phyloP scores from a whole-genome alignment of 2,113 vertebrate species.

The Oceanites oceanicus region DNA sequence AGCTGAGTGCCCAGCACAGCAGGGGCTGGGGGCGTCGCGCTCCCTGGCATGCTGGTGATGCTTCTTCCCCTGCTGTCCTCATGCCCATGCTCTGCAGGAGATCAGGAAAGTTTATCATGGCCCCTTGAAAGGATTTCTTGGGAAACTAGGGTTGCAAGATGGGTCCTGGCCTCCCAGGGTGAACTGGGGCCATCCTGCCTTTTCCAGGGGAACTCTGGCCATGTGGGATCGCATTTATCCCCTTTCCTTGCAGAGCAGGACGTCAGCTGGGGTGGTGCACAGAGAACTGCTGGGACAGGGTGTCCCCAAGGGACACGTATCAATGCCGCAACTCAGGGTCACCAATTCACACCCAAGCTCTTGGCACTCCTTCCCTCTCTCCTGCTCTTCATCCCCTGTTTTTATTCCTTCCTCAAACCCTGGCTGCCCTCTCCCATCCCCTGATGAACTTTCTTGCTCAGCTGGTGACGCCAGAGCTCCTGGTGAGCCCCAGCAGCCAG shows the following conservation, averaged over 20 bases:
- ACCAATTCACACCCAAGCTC: neutral
- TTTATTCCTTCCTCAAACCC: neutral
- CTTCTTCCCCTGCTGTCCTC: neutral
- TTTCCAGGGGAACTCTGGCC: neutral
- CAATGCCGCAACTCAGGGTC: neutral
- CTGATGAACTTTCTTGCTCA: neutral
- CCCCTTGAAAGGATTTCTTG: neutral
- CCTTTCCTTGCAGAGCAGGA: neutral
- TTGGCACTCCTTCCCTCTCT: neutral
- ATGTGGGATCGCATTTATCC: neutral
- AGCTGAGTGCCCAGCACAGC: neutral
- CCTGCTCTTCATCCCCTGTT: neutral
- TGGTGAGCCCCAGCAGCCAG: conserved; percentile 81
- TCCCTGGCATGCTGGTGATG: rapidly evolving
- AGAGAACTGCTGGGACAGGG: neutral
- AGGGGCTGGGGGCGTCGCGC: rapidly evolving
- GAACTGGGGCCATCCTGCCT: neutral
- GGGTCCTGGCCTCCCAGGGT: neutral
- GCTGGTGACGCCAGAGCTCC: conserved; percentile 76
- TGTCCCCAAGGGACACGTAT: neutral
- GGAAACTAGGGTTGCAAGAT: neutral
- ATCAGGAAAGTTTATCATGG: neutral
- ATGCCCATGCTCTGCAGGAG: neutral
- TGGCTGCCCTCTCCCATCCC: neutral
- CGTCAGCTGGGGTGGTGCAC: neutral